Conservation (phyloP, 2,113 vertebrate species). For the Salvator merianae region DNA sequence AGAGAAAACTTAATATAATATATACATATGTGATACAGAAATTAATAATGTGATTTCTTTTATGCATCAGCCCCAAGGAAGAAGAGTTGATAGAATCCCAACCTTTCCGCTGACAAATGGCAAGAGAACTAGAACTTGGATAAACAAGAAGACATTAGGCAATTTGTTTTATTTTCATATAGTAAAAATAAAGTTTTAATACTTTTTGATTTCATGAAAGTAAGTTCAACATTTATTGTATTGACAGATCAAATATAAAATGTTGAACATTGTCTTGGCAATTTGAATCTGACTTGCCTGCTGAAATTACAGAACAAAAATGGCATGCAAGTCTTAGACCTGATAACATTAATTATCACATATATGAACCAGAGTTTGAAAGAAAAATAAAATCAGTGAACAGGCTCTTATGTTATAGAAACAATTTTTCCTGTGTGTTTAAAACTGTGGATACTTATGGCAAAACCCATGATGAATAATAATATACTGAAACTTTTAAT, state of each 20-base stretch:
- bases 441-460: slow-evolving; percentile 50
- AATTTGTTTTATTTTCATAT: too few relatives aligned
- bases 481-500: slow-evolving; percentile 34
- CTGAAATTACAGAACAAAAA: slow-evolving; percentile 5
- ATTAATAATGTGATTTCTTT: too few relatives aligned
- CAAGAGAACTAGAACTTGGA: too few relatives aligned
- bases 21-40: too few relatives aligned
- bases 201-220: background rate
- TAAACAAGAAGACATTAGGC: too few relatives aligned
- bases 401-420: slow-evolving; percentile 39
- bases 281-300: background rate
- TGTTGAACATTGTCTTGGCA: background rate
- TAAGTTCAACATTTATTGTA: background rate
- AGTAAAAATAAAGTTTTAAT: too few relatives aligned
- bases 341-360: slow-evolving; percentile 29
- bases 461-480: slow-evolving; percentile 36
- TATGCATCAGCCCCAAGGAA: too few relatives aligned
- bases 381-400: slow-evolving; percentile 33
- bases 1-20: too few relatives aligned
- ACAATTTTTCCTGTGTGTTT: slow-evolving; percentile 42
- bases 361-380: slow-evolving; percentile 32
- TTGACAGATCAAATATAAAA: background rate
- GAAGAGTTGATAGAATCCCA: too few relatives aligned
- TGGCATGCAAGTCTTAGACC: slow-evolving; percentile 22
- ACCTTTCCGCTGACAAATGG: too few relatives aligned